phyloP scores from a whole-genome alignment of 2,797 vertebrate species.

The Fringilla coelebs region DNA sequence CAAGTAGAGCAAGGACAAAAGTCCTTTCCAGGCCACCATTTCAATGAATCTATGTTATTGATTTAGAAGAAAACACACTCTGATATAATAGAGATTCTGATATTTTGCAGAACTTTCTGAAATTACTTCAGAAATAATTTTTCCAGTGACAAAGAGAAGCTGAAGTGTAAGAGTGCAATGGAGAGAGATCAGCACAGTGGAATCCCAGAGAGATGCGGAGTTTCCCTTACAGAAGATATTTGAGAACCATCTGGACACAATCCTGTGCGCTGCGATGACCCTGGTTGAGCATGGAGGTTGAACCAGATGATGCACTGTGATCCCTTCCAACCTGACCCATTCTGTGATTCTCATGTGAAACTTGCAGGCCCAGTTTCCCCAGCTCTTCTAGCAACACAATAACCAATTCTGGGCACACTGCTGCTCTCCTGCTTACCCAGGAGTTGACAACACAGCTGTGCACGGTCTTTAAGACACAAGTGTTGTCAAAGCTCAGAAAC shows the following conservation, averaged over 20 bases:
- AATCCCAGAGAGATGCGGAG: background rate
- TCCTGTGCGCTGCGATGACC: background rate
- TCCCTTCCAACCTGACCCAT: background rate
- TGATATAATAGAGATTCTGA: background rate
- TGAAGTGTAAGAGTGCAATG: background rate
- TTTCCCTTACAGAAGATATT: background rate
- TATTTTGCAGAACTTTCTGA: background rate
- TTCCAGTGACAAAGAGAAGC: background rate
- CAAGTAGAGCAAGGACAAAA: background rate
- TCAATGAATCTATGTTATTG: background rate
- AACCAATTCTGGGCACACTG: background rate
- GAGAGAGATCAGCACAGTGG: background rate
- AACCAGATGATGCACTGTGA: background rate
- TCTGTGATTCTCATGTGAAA: background rate
- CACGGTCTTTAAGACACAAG: background rate
- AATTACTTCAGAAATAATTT: background rate
- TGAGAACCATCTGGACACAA: background rate
- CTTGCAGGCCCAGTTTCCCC: background rate
- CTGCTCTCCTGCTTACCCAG: background rate
- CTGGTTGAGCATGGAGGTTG: background rate
- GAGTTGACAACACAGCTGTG: background rate
- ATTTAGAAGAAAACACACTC: background rate
- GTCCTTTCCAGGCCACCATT: background rate
- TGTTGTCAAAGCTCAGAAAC: background rate
- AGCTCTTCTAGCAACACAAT: background rate